These are phyloP conservation scores for Mobula birostris DNA, from an alignment of 2,113 vertebrate species.

Conservation along the genomic window DNA sequence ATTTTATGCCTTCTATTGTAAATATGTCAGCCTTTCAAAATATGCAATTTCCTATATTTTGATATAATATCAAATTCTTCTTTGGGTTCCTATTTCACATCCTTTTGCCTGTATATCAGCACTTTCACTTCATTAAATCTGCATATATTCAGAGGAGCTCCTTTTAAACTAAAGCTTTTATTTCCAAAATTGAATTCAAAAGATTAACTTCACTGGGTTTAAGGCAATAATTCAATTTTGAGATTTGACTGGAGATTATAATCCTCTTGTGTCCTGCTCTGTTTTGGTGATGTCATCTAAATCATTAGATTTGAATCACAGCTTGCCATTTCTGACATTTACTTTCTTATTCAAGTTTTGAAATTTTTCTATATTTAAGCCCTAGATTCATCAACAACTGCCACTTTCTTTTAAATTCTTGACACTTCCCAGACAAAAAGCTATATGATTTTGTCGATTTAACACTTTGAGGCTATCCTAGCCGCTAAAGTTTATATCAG, in stretches of 20 bases:
- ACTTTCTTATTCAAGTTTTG: not conserved
- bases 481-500: not conserved
- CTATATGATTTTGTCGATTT: not conserved
- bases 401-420: not conserved
- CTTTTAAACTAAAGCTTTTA: not conserved
- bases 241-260: slow-evolving; percentile 1
- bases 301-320: not conserved
- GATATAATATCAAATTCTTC: not conserved
- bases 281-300: not conserved
- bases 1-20: not conserved
- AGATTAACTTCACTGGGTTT: not conserved
- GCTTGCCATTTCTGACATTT: not conserved
- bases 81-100: not conserved
- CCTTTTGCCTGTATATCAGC: not conserved
- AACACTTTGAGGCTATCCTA: not conserved
- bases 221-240: slow-evolving; percentile 24
- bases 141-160: too few relatives aligned
- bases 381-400: not conserved
- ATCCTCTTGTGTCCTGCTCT: not conserved
- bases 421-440: not conserved
- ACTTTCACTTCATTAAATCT: not conserved
- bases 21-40: not conserved
- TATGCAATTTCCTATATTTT: slow-evolving; percentile 5
- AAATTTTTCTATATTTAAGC: not conserved
- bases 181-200: not conserved